Evolutionary conservation across 1,140 invertebrate genomes (phyloP), one percentile per base, ranked within the genome.

Genomic region (Plutomurus gul): DNA sequence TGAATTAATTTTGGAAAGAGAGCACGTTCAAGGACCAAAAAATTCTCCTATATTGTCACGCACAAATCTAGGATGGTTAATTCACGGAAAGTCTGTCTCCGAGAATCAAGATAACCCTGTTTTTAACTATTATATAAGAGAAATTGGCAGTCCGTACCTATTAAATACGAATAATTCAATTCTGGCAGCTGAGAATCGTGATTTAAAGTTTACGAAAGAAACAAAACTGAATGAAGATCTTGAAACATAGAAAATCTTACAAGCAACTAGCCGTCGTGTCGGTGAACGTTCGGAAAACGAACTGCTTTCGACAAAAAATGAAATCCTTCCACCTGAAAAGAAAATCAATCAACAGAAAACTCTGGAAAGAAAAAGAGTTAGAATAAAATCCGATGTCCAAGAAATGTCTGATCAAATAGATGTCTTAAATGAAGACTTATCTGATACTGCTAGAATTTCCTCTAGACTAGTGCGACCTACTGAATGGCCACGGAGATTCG

Each of bases 251-350:
- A 18, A 65, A 16, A 27, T 75, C 1, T 22, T 81, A 11, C n/a
- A 47, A 16, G 22, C 0, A 46, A 46, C 36, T 4, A 74, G 47
- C 0, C 7, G 22, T 16, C 51, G 33, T 0, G 56, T 76, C n/a
- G 76, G 79, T 7, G 40, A 76, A 4, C 22, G 75, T 0, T 83
- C 70, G 72, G 80, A 83, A 74, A 70, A 46, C 1, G 76, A 75
- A 5, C 36, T 83, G 1, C 20, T 81, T 7, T 83, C 80, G 82
- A 73, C 46, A 39, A 43, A 11, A n/a, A 77, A 83, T 7, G 16
- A 79, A 7, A 18, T 43, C 0, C 20, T 46, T 7, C 46, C 81
- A 4, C 80, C 82, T 25, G 16, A 74, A 43, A 81, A 75, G 36
- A 72, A 65, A 20, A 25, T n/a, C 1, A 27, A 25, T 10, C 77